phyloP scores from a whole-genome alignment of 2,113 vertebrate genomes.

The Tragulus kanchil region DNA sequence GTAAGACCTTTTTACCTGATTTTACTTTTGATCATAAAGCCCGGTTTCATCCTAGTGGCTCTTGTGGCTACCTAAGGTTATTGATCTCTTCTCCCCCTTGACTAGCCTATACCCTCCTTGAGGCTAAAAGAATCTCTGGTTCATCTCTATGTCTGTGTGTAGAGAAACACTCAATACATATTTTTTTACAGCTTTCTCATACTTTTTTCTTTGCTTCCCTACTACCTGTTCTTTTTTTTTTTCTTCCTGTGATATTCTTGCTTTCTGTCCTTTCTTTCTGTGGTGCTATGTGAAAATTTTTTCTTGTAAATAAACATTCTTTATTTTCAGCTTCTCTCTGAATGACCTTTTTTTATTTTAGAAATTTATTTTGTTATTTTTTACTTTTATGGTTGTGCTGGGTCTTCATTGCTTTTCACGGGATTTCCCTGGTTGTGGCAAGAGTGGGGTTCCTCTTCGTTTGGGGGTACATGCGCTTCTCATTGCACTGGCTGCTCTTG shows the following conservation, averaged over 20 bases:
- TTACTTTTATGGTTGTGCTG: neutral
- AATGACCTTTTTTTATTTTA: neutral
- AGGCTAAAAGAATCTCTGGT: neutral
- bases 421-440: neutral
- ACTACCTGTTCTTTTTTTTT: neutral
- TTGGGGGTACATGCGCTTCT: fast-evolving
- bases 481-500: neutral
- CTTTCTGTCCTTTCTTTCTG: neutral
- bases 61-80: neutral
- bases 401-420: fast-evolving
- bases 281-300: neutral
- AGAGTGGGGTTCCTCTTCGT: neutral
- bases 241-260: neutral
- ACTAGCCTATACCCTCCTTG: neutral
- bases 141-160: neutral
- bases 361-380: too few species aligned
- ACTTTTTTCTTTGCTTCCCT: neutral
- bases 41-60: neutral
- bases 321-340: neutral
- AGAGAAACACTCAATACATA: neutral
- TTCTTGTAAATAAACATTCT: neutral
- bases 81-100: neutral
- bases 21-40: neutral
- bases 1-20: neutral
- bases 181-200: neutral